Evolutionary conservation across 2,888 invertebrate species (phyloP), one percentile per base, ranked within the genome.

Genomic region (Ceramica pisi): DNA sequence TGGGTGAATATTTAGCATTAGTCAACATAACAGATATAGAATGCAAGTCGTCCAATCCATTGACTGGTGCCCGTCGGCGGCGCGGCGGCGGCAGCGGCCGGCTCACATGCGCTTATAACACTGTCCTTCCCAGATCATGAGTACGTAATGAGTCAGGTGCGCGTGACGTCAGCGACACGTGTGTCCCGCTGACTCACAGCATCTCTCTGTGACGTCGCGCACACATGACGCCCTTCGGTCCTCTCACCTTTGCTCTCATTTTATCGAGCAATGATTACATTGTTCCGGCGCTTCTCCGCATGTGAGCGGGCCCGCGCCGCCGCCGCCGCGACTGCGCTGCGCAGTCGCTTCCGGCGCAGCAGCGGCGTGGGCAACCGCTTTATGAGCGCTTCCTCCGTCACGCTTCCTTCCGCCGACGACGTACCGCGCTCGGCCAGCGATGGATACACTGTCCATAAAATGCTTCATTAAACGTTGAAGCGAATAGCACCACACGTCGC

Each of bases 341-440:
- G 93, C 92, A 93, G 92, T 92, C 92, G 92, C 92, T 94, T 94
- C 94, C 94, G 93, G 89, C 87, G 89, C 73, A 81, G 80, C 82
- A 79, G 75, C 84, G 72, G 91, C 91, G 95, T 94, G 92, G 94
- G 95, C 90, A 91, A 90, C 84, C 84, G 85, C 93, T 93, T 94
- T 92, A 93, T 92, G 93, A 94, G 90, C 91, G 88, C 90, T 95
- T 95, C 94, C 95, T 95, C 91, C 89, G 89, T 80, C 87, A 85
- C 84, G 84, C 92, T 93, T 92, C 94, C 93, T 93, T 92, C 90
- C 91, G 89, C 89, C 84, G 87, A 87, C 87, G 84, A 81, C 71
- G 81, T 87, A 86, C 79, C 70, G 57, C 78, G 71, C 82, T 77
- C 81, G 80, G 70, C 84, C 78, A 67, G 75, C 78, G 81, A 87